Evolutionary conservation across 2,113 vertebrate species (phyloP), one percentile per base, ranked within the genome.

Genomic region (Colistium nudipinnis): DNA sequence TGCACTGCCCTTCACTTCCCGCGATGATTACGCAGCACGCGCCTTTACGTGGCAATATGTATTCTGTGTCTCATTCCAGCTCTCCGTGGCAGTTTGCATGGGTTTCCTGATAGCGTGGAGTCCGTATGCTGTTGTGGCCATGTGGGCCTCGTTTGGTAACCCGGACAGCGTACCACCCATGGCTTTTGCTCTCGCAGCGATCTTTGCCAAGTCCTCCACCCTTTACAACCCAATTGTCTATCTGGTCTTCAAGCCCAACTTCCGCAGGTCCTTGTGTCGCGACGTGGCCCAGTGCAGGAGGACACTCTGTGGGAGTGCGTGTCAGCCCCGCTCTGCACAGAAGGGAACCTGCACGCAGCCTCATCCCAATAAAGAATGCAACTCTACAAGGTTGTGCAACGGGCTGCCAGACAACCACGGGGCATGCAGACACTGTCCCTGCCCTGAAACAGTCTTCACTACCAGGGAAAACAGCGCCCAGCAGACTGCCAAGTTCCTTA

Each of bases 21-120:
- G 33, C 33, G 10, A 47, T 38, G 9, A 30, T 7, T 57, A 25
- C n/a, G 31, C 7, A 41, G 5, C n/a, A 20, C 6, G 16, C 35
- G 16, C 3, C 45, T 14, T 11, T 3, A 0, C 65, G 5, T 38
- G 57, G n/a, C n/a, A 2, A 30, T 31, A 41, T 54, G 35, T 22
- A 22, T 49, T 59, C 51, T 47, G 5, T 82, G 17, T 78, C 16
- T 62, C 51, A 76, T 78, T 38, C 13, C 79, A 95, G 95, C 88
- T 95, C 36, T 95, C 94, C 0, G 1, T 94, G 28, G 92, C 94
- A 0, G 94, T 95, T 74, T 95, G 94, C 85, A 92, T 94, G 35
- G 93, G 94, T 1, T 95, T 95, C 71, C 90, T 95, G 79, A 88
- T 89, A 36, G 94, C 95, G 47, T 95, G 94, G 94, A 95, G 93